phyloP scores from a whole-genome alignment of 1,140 invertebrate genomes.

The Argopecten irradians region DNA sequence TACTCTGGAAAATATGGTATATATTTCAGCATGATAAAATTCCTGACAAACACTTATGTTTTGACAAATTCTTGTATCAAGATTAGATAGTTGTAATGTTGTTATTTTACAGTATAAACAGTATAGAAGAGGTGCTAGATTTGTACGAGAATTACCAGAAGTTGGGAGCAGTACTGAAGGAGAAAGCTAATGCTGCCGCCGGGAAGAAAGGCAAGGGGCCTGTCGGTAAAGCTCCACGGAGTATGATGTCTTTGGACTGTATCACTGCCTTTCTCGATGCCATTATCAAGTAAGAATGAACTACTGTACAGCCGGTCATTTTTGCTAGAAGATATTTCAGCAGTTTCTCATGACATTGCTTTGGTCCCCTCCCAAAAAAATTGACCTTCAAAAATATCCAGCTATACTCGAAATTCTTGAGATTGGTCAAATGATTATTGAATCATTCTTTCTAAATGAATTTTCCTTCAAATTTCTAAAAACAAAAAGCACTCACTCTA shows the following conservation, averaged over 20 bases:
- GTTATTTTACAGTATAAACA: constrained; percentile 53
- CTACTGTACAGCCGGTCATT: no score
- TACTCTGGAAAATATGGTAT: no score
- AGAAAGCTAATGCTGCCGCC: constrained; percentile 59
- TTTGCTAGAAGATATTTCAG: no score
- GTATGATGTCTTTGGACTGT: constrained; percentile 67
- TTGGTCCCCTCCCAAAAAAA: no score
- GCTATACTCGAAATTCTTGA: no score
- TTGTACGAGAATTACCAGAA: constrained; percentile 68
- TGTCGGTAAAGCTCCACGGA: constrained; percentile 55
- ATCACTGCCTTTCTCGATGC: constrained; percentile 59
- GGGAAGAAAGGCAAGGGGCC: constrained; percentile 66
- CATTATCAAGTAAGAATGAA: constrained; percentile 64
- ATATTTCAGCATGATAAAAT: no score
- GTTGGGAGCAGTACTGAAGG: constrained; percentile 65
- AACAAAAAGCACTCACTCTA: no score
- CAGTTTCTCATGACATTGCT: no score
- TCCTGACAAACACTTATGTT: neutral
- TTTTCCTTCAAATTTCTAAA: no score
- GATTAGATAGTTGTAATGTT: constrained; percentile 24
- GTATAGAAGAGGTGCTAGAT: constrained; percentile 61
- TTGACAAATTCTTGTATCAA: neutral
- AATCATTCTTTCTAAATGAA: no score
- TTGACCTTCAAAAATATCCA: no score
- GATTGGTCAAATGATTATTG: no score